Conservation (phyloP, 2,888 invertebrate species). For the Arenicola marina region DNA sequence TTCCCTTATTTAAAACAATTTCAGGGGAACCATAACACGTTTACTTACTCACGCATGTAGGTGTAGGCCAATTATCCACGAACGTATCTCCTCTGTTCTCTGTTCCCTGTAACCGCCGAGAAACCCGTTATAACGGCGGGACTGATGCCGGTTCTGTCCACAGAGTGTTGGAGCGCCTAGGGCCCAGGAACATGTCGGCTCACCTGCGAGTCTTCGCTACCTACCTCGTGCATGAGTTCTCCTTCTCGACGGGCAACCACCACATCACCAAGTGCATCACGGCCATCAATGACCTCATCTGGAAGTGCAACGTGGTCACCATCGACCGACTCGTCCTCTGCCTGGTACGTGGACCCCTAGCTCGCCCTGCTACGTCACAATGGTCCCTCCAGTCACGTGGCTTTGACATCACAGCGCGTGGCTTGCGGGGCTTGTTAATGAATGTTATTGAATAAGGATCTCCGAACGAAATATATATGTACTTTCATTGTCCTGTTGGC, state of each 20-base stretch:
- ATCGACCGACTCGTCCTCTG: slow-evolving; percentile 91
- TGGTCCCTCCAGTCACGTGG: too few relatives aligned
- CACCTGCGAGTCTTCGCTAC: slow-evolving; percentile 94
- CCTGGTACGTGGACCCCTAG: slow-evolving; percentile 65
- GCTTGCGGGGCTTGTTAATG: too few relatives aligned
- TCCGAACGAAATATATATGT: too few relatives aligned
- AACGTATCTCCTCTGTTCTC: background rate
- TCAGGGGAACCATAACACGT: too few relatives aligned
- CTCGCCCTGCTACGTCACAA: too few relatives aligned
- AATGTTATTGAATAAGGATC: too few relatives aligned
- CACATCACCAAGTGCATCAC: slow-evolving; percentile 89
- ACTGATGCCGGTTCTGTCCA: background rate
- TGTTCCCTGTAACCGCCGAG: background rate
- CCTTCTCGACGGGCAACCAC: slow-evolving; percentile 77
- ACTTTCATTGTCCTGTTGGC: too few relatives aligned
- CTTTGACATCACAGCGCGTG: too few relatives aligned
- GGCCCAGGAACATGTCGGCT: slow-evolving; percentile 86
- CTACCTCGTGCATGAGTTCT: slow-evolving; percentile 87
- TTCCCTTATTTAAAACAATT: background rate
- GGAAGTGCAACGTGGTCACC: slow-evolving; percentile 96
- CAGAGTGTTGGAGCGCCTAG: slow-evolving; percentile 80
- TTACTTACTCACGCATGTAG: background rate
- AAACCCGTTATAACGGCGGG: background rate
- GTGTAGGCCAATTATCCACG: background rate
- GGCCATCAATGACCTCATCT: slow-evolving; percentile 93